These are phyloP conservation scores for Bufo gargarizans DNA, from an alignment of 2,113 vertebrate species.

Conservation along the genomic window DNA sequence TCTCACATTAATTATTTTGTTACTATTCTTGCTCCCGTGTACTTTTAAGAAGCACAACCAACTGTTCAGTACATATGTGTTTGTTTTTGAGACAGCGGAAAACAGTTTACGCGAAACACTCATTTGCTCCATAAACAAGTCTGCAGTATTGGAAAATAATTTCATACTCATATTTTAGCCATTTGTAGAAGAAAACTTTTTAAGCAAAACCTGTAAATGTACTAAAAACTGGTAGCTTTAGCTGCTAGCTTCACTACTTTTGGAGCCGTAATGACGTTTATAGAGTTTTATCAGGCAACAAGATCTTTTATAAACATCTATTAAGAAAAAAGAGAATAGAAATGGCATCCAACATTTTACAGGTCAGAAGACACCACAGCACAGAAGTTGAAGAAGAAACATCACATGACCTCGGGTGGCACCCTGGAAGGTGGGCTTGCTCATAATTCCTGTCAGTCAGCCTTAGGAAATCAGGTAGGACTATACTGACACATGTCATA, in stretches of 20 bases:
- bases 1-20: conserved; percentile 39
- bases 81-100: conserved; percentile 6
- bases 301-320: too few species aligned
- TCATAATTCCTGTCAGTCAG: too few species aligned
- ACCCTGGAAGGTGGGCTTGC: too few species aligned
- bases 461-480: too few species aligned
- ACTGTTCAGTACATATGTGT: conserved; percentile 27
- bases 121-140: not conserved
- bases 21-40: conserved; percentile 27
- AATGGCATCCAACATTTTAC: too few species aligned
- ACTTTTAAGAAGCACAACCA: conserved; percentile 18
- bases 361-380: too few species aligned
- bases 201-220: not conserved
- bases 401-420: too few species aligned
- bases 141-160: not conserved
- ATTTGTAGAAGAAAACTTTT: not conserved
- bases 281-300: too few species aligned
- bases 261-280: too few species aligned
- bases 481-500: too few species aligned
- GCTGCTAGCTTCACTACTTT: not conserved
- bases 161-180: not conserved
- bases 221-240: not conserved
- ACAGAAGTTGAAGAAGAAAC: too few species aligned
- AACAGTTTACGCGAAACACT: not conserved
- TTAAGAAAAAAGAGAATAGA: too few species aligned